Percentiles rank a stretch among this genome's conserved stretches.
Evolutionary conservation across 2,113 vertebrate species (phyloP).

Genomic region (Dromaius novaehollandiae): DNA sequence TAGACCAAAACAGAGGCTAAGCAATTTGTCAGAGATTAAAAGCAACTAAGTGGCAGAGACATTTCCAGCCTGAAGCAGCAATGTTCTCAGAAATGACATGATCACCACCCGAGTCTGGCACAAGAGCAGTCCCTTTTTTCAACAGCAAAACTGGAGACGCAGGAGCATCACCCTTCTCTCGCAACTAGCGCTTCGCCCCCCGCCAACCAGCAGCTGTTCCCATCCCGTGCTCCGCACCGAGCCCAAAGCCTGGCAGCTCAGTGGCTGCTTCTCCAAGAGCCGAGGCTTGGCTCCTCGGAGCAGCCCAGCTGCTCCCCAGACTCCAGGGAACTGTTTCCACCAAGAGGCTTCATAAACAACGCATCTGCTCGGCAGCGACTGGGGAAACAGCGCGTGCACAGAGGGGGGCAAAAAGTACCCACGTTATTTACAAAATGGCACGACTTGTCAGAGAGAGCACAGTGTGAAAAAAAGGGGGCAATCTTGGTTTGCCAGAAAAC

Average conservation of each 20-base stretch:
- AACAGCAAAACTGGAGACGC: rapidly evolving
- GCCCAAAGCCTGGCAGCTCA: neutral
- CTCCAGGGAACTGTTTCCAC: neutral
- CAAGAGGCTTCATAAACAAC: neutral
- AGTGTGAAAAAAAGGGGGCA: neutral
- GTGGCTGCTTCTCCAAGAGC: neutral
- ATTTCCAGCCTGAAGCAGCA: neutral
- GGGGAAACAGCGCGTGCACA: neutral
- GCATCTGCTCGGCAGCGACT: neutral
- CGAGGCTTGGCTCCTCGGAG: neutral
- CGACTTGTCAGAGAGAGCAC: neutral
- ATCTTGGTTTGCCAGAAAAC: neutral
- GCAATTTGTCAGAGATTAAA: neutral
- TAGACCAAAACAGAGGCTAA: neutral
- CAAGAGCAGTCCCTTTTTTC: neutral
- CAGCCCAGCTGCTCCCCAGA: neutral
- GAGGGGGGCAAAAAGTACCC: neutral
- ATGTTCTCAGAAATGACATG: neutral
- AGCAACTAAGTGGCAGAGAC: neutral
- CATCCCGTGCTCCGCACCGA: neutral
- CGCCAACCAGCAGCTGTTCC: neutral
- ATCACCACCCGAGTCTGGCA: neutral
- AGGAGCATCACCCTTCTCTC: rapidly evolving
- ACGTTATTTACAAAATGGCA: neutral
- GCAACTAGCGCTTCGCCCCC: neutral